Percentiles rank a stretch among this genome's conserved stretches.
These are phyloP conservation scores for Lordiphosa fenestrarum DNA, from an alignment of 2,888 invertebrate species.

Conservation along the genomic window DNA sequence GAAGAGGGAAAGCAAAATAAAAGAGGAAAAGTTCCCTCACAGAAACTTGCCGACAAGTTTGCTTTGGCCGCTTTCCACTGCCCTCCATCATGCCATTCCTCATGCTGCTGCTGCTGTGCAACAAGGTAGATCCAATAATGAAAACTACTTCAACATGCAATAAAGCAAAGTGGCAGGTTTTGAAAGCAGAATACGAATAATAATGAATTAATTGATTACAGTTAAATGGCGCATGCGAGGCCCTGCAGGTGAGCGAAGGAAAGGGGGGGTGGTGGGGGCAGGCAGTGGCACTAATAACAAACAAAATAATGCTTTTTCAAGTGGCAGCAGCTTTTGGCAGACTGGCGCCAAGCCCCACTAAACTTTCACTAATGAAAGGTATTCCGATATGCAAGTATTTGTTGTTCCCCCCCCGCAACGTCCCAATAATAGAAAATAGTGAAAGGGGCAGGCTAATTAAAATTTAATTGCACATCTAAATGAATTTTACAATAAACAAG, in stretches of 20 bases:
- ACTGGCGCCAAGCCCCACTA: constrained; percentile 33
- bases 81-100: constrained; percentile 9
- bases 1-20: constrained; percentile 21
- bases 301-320: constrained; percentile 30
- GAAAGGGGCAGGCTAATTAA: constrained; percentile 65
- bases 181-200: constrained; percentile 62
- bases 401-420: constrained; percentile 11
- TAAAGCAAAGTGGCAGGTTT: constrained; percentile 68
- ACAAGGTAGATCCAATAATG: constrained; percentile 59
- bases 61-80: constrained; percentile 14
- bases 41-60: constrained; percentile 61
- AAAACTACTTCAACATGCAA: constrained; percentile 68
- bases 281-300: constrained; percentile 18
- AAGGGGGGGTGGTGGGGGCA: neutral
- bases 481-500: constrained; percentile 65
- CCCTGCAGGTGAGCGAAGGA: neutral
- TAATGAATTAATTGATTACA: constrained; percentile 71
- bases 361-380: constrained; percentile 40
- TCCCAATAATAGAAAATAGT: constrained; percentile 14
- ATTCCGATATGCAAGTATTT: constrained; percentile 30
- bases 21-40: constrained; percentile 40
- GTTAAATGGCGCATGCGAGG: constrained; percentile 53
- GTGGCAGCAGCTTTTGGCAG: constrained; percentile 20
- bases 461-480: constrained; percentile 69
- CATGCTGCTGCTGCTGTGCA: constrained; percentile 36